Evolutionary conservation across 2,888 invertebrate genomes (phyloP), one percentile per base, ranked within the genome.

Genomic region (Hirtodrosophila alboralis): DNA sequence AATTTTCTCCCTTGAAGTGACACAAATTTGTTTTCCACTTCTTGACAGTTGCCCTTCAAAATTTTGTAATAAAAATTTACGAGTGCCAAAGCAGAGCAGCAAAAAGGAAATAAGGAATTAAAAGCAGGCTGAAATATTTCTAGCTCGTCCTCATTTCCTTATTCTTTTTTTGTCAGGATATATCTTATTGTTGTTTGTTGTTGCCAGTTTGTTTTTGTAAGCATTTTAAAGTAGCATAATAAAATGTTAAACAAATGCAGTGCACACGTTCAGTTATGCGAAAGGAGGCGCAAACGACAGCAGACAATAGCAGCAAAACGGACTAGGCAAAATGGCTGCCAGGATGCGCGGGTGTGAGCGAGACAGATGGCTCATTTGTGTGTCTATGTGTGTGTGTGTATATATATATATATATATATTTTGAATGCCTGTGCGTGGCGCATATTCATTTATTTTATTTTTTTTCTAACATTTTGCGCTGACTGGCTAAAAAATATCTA

Each of bases 191-290:
- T 48, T 57, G 38, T 30, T 37, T 59, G 36, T 33, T 47, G 36
- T 54, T 44, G 38, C 14, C 36, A 23, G 13, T 58, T 66, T n/a
- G n/a, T n/a, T 43, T 37, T 65, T 49, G 61, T 18, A 4, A 5
- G 37, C 60, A 64, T 72, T 75, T 80, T 65, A 69, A 75, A 81
- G 75, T 73, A 63, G 73, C 73, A 70, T 70, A 77, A 79, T 80
- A 79, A 80, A 79, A 80, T 77, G 77, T 77, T 62, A 75, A 80
- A 79, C 81, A 80, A 79, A 79, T 80, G 79, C 81, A 73, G 67
- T 66, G 74, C 69, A 80, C 72, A 72, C 75, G 69, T 66, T 76
- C 58, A 80, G 74, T 63, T 76, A 79, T 79, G 76, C 68, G 68
- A 67, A 59, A 56, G 77, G 61, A 56, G 77, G 66, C 75, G 57